Conservation (phyloP, 2,888 invertebrate genomes). For the Drosophila leonis region DNA sequence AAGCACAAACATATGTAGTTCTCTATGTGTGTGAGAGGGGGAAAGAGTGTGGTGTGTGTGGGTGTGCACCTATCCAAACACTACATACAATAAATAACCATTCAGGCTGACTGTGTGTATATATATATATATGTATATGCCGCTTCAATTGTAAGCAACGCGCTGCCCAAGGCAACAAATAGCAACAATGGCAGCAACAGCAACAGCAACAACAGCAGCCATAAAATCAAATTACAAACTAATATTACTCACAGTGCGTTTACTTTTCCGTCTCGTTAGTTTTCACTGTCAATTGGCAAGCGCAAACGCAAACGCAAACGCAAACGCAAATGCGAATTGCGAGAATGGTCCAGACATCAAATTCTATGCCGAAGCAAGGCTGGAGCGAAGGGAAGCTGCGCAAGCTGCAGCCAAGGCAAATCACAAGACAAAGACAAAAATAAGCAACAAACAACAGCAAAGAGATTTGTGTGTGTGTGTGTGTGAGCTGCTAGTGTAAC, state of each 20-base stretch:
- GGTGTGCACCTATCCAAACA: conserved; percentile 13
- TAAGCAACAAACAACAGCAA: conserved; percentile 49
- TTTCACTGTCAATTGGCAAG: conserved; percentile 83
- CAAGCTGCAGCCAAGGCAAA: conserved; percentile 69
- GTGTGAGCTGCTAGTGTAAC: conserved; percentile 31
- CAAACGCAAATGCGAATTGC: conserved; percentile 40
- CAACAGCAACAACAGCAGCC: conserved; percentile 12
- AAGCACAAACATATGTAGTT: neutral
- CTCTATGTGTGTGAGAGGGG: neutral
- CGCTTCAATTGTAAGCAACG: conserved; percentile 52
- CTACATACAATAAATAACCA: conserved; percentile 11
- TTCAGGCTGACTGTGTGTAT: conserved; percentile 5
- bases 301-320: conserved; percentile 35
- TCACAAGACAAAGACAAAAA: conserved; percentile 54
- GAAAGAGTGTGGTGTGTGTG: neutral
- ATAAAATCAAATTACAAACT: conserved; percentile 82
- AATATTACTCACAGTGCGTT: conserved; percentile 82
- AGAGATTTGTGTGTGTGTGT: neutral
- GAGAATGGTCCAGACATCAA: conserved; percentile 48
- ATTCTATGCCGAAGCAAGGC: conserved; percentile 31
- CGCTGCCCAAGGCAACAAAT: conserved; percentile 2
- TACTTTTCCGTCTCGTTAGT: conserved; percentile 83
- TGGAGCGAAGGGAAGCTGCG: neutral
- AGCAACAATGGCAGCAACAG: conserved; percentile 3
- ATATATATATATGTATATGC: neutral